Evolutionary conservation across 2,797 vertebrate genomes (phyloP), one percentile per base, ranked within the genome.

Genomic region (Streptopelia turtur): DNA sequence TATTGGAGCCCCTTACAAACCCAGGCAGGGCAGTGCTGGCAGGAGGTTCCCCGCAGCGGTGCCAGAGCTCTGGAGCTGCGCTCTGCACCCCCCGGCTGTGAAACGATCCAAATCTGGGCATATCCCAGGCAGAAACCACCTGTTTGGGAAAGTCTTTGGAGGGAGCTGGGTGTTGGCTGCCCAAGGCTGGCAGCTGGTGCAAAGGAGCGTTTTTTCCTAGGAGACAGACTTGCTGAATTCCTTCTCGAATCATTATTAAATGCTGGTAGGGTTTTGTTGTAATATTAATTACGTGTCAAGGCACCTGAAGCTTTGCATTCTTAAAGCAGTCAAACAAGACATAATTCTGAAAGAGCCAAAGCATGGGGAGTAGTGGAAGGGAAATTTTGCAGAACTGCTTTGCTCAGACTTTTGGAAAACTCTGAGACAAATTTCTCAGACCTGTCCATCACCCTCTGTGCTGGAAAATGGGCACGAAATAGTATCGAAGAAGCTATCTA

Each of bases 231-330:
- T 88, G 50, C 79, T 64, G 86, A 69, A 56, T 87, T 85, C 75
- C 90, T 96, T 72, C 78, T 93, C 81, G 90, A 87, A 75, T 75
- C 71, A 92, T 89, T 89, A 82, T 57, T 80, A 80, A 93, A 65
- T 37, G 71, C 83, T 68, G 30, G 17, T 90, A 66, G 45, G 83
- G 37, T 80, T 95, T 94, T 89, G 86, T 89, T 95, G 71, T 69
- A 91, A 80, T 89, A 90, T 77, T 89, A 95, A 95, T 96, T 89
- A 89, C 7, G 10, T 79, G 64, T 87, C 75, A 65, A 70, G 52
- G 47, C 61, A 89, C 88, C 83, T 75, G 71, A 91, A 68, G 81
- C 71, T 71, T 84, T 83, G 61, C 61, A 68, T 90, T 71, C 88
- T 92, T 95, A 82, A 89, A 94, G 88, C 53, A 91, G 86, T 75